Evolutionary conservation across 2,113 vertebrate genomes (phyloP).

Genomic region (Rhizomys pruinosus): DNA sequence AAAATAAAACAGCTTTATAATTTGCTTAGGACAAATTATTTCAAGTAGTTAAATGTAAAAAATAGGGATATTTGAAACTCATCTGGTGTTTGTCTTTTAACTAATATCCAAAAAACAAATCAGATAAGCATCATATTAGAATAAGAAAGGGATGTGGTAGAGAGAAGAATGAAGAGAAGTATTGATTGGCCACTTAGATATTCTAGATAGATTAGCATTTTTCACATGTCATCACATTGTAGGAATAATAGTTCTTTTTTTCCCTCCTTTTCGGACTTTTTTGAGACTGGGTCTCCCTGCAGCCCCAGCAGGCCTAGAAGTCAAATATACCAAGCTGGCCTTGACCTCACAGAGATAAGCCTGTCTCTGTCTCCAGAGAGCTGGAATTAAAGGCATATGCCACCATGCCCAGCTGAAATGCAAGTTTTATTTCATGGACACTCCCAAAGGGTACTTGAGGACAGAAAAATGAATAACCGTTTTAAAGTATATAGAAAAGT

Average conservation of each 20-base stretch:
- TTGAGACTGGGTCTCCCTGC: background rate
- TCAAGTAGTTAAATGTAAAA: background rate
- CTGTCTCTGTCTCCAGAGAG: too few species aligned
- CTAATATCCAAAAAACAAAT: background rate
- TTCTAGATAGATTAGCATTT: background rate
- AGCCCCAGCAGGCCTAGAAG: too few species aligned
- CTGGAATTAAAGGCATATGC: too few species aligned
- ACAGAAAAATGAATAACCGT: background rate
- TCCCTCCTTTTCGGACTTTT: too few species aligned
- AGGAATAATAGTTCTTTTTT: background rate
- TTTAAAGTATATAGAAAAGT: background rate
- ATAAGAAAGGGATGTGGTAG: background rate
- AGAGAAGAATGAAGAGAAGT: background rate
- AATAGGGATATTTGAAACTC: background rate
- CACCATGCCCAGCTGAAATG: too few species aligned
- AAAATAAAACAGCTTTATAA: background rate
- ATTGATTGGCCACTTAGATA: background rate
- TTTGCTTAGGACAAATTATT: background rate
- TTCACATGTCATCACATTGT: background rate
- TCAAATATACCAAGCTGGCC: too few species aligned
- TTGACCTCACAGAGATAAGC: too few species aligned
- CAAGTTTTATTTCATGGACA: background rate
- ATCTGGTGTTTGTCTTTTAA: background rate
- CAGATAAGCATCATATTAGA: background rate
- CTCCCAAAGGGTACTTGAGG: background rate